Evolutionary conservation across 2,888 invertebrate species (phyloP).

Genomic region (Xiphydria camelus): DNA sequence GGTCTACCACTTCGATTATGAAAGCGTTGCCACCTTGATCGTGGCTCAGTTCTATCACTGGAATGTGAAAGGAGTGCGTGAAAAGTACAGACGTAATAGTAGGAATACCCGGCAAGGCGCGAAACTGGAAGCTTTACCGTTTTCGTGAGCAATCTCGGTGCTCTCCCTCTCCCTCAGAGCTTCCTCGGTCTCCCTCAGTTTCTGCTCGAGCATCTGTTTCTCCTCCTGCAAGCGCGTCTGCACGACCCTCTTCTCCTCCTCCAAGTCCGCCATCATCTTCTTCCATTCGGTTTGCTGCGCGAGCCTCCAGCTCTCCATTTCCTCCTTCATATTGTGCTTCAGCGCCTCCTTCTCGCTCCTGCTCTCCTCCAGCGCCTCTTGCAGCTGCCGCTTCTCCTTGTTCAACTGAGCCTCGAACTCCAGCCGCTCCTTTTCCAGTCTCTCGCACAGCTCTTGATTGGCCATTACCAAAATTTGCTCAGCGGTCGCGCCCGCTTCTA

Average conservation of each 20-base stretch:
- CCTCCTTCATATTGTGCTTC: conserved; percentile 60
- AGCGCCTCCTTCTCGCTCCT: conserved; percentile 58
- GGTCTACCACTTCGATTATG: conserved; percentile 14
- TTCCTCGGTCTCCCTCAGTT: conserved; percentile 53
- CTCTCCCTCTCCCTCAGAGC: conserved; percentile 58
- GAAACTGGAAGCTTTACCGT: no score
- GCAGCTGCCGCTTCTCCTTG: conserved; percentile 61
- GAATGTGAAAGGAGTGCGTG: no score
- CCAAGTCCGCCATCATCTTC: conserved; percentile 57
- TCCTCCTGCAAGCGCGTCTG: conserved; percentile 48
- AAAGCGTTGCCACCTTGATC: no score
- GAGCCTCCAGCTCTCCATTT: conserved; percentile 58
- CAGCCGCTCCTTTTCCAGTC: conserved; percentile 60
- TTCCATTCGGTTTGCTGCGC: conserved; percentile 55
- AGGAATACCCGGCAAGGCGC: no score
- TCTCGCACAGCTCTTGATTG: conserved; percentile 59
- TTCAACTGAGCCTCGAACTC: conserved; percentile 60
- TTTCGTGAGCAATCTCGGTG: neutral
- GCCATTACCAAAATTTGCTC: conserved; percentile 58
- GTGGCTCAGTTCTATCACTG: no score
- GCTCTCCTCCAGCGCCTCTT: conserved; percentile 57
- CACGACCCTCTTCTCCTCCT: conserved; percentile 58
- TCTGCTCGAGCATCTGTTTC: conserved; percentile 50
- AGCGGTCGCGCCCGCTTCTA: conserved; percentile 51
- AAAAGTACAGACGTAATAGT: no score